These are phyloP conservation scores for Heliconius eleuchia DNA, from an alignment of 1,140 invertebrate genomes.

Conservation along the genomic window DNA sequence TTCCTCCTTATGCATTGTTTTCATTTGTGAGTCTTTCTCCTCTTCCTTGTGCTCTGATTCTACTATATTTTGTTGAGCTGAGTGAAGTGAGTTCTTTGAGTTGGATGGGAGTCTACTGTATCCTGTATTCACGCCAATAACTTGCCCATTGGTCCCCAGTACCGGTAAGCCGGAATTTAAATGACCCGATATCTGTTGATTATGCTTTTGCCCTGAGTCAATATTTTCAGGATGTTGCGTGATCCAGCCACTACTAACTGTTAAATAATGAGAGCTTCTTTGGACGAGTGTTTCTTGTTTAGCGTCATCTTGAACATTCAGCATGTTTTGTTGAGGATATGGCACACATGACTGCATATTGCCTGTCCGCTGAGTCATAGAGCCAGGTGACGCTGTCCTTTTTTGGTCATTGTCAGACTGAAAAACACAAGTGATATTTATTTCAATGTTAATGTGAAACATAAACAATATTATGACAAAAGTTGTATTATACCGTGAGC, in stretches of 20 bases:
- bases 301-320: slow-evolving; percentile 56
- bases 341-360: slow-evolving; percentile 51
- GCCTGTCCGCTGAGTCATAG: slow-evolving; percentile 47
- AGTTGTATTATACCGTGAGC: not conserved
- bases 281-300: slow-evolving; percentile 70
- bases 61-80: slow-evolving; percentile 45
- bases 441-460: not conserved
- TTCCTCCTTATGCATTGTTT: slow-evolving; percentile 58
- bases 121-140: slow-evolving; percentile 81
- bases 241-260: slow-evolving; percentile 75
- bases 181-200: slow-evolving; percentile 37
- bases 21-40: slow-evolving; percentile 56
- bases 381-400: slow-evolving; percentile 54
- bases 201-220: slow-evolving; percentile 52
- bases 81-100: slow-evolving; percentile 54
- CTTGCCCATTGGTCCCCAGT: slow-evolving; percentile 81
- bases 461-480: not conserved
- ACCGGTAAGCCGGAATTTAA: slow-evolving; percentile 72
- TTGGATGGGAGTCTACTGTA: slow-evolving; percentile 59
- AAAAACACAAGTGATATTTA: slow-evolving; percentile 31
- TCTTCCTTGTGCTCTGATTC: slow-evolving; percentile 62
- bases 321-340: slow-evolving; percentile 56
- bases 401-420: slow-evolving; percentile 55
- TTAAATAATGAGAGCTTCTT: slow-evolving; percentile 72
- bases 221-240: slow-evolving; percentile 65